Conservation (phyloP, 1,140 invertebrate species). For the Oedothorax gibbosus region DNA sequence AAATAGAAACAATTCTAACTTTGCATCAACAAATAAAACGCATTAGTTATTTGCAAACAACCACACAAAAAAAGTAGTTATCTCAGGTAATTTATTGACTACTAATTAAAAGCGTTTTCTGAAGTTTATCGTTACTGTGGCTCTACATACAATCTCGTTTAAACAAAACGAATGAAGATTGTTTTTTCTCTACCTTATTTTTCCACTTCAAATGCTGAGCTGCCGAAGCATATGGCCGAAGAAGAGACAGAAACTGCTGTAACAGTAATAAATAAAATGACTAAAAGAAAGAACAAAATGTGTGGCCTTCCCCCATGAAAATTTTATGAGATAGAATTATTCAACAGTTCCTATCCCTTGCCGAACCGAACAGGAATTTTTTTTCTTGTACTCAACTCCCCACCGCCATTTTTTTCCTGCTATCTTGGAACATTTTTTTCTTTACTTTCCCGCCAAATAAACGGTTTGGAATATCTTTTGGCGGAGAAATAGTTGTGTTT, state of each 20-base stretch:
- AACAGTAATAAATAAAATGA: slow-evolving; percentile 24
- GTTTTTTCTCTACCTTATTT: slow-evolving; percentile 12
- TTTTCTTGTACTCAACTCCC: no score
- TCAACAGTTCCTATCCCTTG: slow-evolving; percentile 41
- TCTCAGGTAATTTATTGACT: no score
- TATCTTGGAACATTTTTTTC: slow-evolving; percentile 4
- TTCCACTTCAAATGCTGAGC: slow-evolving; percentile 15
- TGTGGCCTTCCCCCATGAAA: slow-evolving; percentile 42
- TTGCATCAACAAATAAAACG: no score
- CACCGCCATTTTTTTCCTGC: no score
- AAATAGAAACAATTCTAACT: no score
- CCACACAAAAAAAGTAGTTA: no score
- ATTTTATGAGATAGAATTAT: slow-evolving; percentile 58
- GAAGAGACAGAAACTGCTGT: neutral
- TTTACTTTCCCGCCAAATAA: slow-evolving; percentile 1
- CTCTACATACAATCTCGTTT: no score
- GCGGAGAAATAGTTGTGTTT: no score
- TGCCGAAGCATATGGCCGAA: slow-evolving; percentile 11
- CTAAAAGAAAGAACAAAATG: neutral
- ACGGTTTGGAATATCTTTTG: slow-evolving; percentile 13
- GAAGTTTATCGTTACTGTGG: no score
- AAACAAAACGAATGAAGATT: slow-evolving; percentile 7
- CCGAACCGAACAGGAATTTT: no score
- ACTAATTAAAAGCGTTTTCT: no score
- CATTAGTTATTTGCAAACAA: no score